Evolutionary conservation across 2,888 invertebrate genomes (phyloP).

Genomic region (Drosophila limbata): DNA sequence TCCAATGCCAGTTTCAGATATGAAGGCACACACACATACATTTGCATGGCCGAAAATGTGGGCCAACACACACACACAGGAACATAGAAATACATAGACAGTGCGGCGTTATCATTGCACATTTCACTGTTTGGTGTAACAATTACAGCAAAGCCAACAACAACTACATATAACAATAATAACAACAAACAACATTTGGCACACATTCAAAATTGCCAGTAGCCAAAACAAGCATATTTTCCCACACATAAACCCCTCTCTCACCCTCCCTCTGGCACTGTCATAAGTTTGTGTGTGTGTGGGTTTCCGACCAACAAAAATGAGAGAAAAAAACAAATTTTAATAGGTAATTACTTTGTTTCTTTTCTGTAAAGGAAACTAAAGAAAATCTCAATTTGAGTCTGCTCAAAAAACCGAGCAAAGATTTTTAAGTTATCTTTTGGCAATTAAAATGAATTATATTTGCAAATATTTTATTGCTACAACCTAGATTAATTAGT

Average conservation of each 20-base stretch:
- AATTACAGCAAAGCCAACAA: slow-evolving; percentile 68
- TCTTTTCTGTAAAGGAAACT: slow-evolving; percentile 7
- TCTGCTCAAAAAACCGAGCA: background rate
- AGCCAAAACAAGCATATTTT: slow-evolving; percentile 69
- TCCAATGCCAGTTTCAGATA: slow-evolving; percentile 54
- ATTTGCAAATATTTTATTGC: background rate
- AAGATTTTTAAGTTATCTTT: background rate
- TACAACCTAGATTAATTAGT: background rate
- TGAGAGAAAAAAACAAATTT: slow-evolving; percentile 22
- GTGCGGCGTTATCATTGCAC: slow-evolving; percentile 75
- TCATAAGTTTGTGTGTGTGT: slow-evolving; percentile 52
- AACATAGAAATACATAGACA: slow-evolving; percentile 47
- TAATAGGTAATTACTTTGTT: slow-evolving; percentile 66
- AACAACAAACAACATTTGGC: slow-evolving; percentile 63
- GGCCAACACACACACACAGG: slow-evolving; percentile 22
- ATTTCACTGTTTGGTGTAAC: slow-evolving; percentile 78
- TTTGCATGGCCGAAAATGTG: slow-evolving; percentile 50
- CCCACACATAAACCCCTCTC: background rate
- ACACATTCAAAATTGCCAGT: slow-evolving; percentile 73
- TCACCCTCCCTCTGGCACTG: slow-evolving; percentile 26
- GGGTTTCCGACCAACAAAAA: slow-evolving; percentile 23
- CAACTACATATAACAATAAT: slow-evolving; percentile 6
- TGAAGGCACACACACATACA: slow-evolving; percentile 33
- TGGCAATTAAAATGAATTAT: background rate
- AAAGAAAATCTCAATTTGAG: background rate